Base-by-base conservation (phyloP, 2,113 vertebrate genomes). In the Pandion haliaetus region DNA sequence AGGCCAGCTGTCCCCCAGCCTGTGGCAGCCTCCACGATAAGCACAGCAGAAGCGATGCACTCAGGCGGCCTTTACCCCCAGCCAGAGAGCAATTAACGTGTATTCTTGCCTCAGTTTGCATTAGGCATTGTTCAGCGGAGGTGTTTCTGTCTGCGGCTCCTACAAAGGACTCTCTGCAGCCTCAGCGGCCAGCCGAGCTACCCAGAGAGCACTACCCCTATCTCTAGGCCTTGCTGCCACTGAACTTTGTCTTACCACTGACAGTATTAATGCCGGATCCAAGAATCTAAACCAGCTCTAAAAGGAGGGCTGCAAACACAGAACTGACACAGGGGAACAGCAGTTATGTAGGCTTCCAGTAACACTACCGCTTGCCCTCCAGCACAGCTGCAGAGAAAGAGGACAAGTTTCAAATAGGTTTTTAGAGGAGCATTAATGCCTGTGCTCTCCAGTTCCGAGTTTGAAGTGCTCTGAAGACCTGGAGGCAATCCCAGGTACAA, bases 231-330 rank as follows among this genome's bases (percentile, higher is more conserved):
- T 25, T 0, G 0, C 62, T 18, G 20, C 40, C 66, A 3, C 29
- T 1, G 0, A 17, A 2, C 26, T 36, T 4, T 2, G 5, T 2
- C 32, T 29, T 3, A 1, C 54, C 32, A 2, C 20, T 1, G 28
- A 0, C 3, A 12, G 82, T 2, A 8, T 12, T 3, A 3, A 5
- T 0, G 13, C 36, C 0, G 2, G 13, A 14, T 19, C 34, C 79
- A 28, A 2, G 1, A 25, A n/a, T 4, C 65, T 2, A 6, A 49
- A 4, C 23, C 66, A 20, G 76, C 26, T 0, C 54, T 3, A 0
- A 23, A n/a, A 24, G 55, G 25, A 74, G 74, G 16, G 80, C 71
- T 34, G 82, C n/a, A 25, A 25, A 17, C 50, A 3, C 2, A 5
- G 25, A 1, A 4, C 5, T 1, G 69, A 3, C 84, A 17, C 77